Evolutionary conservation across 2,888 invertebrate species (phyloP), one percentile per base, ranked within the genome.

Genomic region (Sepiola atlantica): DNA sequence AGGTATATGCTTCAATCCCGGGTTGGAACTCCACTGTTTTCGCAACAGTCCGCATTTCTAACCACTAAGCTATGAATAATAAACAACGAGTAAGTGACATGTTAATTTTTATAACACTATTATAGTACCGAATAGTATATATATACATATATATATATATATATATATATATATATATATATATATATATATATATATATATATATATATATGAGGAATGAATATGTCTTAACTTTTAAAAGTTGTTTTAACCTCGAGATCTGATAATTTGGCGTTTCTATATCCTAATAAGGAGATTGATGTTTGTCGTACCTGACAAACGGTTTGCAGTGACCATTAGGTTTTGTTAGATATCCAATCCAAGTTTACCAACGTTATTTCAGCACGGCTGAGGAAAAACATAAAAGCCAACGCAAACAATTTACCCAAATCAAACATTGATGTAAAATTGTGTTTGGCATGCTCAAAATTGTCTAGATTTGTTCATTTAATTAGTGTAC

Each of bases 241-340:
- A 77, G 77, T 77, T 14, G n/a, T 32, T 77, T n/a, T 77, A n/a
- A 14, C n/a, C n/a, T 16, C 10, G 77, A 32, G 77, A n/a, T 77
- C 32, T n/a, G 16, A 77, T 77, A 77, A 14, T 32, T 77, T 32
- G n/a, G 77, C n/a, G n/a, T 77, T n/a, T 32, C 77, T 32, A 61
- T 77, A 32, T n/a, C n/a, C 21, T 77, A 28, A 61, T 61, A 77
- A 77, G 32, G 16, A 77, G 77, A 77, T 77, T 77, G 77, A 77
- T 77, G 77, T 77, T 77, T 77, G 77, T 77, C 77, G 32, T 77
- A 77, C 77, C 77, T 77, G 77, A 77, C 77, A 77, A n/a, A 32
- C n/a, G 14, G 77, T 77, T n/a, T 16, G n/a, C 32, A 18, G 4
- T 77, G 32, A 77, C 77, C 77, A 77, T 77, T 77, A 77, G 77